Percentiles rank a stretch among this genome's conserved stretches.
phyloP scores from a whole-genome alignment of 2,888 invertebrate genomes.

The Chesias legatella region DNA sequence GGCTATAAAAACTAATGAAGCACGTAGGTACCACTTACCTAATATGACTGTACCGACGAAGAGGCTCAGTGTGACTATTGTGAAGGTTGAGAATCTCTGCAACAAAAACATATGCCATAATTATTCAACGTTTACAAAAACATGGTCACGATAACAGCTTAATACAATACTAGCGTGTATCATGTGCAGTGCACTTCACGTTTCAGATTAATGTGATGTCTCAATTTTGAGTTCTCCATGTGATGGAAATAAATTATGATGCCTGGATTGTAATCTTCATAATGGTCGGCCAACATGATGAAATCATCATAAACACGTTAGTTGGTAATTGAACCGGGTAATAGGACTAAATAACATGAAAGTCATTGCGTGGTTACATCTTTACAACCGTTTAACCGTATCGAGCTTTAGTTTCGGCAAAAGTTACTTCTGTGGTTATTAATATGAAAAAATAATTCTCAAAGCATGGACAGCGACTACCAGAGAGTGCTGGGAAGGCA shows the following conservation, averaged over 20 bases:
- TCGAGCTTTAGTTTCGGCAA: slow-evolving; percentile 11
- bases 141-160: not conserved
- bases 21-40: slow-evolving; percentile 82
- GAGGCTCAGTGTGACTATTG: slow-evolving; percentile 93
- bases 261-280: slow-evolving; percentile 10
- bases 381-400: not conserved
- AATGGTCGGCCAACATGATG: slow-evolving; percentile 13
- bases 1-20: slow-evolving; percentile 2
- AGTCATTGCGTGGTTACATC: slow-evolving; percentile 6
- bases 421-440: no score
- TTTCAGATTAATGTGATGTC: slow-evolving; percentile 10
- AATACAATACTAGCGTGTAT: slow-evolving; percentile 5
- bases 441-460: no score
- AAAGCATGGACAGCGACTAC: no score
- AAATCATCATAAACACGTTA: slow-evolving; percentile 18
- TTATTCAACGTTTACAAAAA: slow-evolving; percentile 5
- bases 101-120: slow-evolving; percentile 44
- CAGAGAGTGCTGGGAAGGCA: no score
- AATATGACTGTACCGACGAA: slow-evolving; percentile 96
- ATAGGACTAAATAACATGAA: slow-evolving; percentile 17
- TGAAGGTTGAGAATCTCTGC: slow-evolving; percentile 95
- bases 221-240: slow-evolving; percentile 15
- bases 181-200: no score
- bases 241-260: slow-evolving; percentile 20
- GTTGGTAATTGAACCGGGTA: slow-evolving; percentile 20